Evolutionary conservation across 2,888 invertebrate genomes (phyloP), one percentile per base, ranked within the genome.

Genomic region (Eupithecia exiguata): DNA sequence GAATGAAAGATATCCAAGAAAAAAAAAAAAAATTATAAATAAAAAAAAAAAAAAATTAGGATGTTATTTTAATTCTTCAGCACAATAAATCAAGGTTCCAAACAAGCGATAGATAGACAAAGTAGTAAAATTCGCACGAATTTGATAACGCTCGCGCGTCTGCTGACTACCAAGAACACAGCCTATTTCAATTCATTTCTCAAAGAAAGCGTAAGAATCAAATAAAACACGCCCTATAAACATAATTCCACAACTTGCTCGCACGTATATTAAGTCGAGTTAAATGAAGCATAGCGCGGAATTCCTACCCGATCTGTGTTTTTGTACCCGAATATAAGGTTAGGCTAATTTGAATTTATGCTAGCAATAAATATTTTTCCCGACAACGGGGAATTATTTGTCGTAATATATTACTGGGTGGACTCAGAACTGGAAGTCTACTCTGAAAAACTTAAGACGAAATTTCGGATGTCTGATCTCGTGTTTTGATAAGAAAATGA

Each of bases 271-370:
- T 70, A 74, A 72, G 76, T 68, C 70, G 79, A 77, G 80, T 80
- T 80, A 81, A 82, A 78, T 79, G 79, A 79, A 78, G 79, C 81
- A 77, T 81, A 79, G 80, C 84, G 78, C 80, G 76, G 76, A 25
- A 58, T 25, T 58, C 25, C 58, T 75, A 77, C 78, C 76, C 67
- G 79, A 83, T 83, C 81, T 78, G 78, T 82, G 81, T 82, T 84
- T 83, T 86, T 83, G 80, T 80, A 77, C 81, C 78, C 78, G 80
- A 79, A 79, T 83, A 80, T 12, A 58, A 21, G 83, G 83, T 79
- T 80, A 81, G 82, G 80, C 81, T 87, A 86, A 88, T 88, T 88
- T 86, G 86, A 88, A 88, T 88, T 88, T 88, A 88, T 87, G 84
- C 78, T 69, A 38, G 82, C 81, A 80, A 86, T 88, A 88, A 88